A percentile compares a stretch with the other conserved stretches of the same genome.
Conservation (phyloP, 2,797 vertebrate genomes). For the Eutrigla gurnardus region DNA sequence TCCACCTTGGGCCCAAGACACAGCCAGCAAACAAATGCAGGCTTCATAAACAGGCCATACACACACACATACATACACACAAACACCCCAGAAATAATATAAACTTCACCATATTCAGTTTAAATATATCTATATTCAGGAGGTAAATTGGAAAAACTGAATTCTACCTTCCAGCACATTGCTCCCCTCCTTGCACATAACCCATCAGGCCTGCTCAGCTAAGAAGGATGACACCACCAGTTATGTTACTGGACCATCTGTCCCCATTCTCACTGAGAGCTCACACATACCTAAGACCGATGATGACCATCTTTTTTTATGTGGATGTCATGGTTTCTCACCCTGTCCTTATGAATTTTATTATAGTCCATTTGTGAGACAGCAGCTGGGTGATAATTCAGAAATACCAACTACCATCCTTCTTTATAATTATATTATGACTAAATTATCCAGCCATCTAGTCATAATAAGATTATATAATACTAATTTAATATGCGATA, state of each 20-base stretch:
- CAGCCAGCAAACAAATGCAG: conserved; percentile 73
- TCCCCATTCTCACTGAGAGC: conserved; percentile 39
- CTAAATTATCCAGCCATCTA: background rate
- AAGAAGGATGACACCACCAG: conserved; percentile 31
- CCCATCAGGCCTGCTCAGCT: conserved; percentile 47
- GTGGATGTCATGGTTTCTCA: conserved; percentile 19
- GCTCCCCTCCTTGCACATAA: conserved; percentile 40
- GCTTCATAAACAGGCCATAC: conserved; percentile 70
- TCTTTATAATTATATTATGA: background rate
- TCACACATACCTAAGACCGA: conserved; percentile 40
- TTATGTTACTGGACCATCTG: conserved; percentile 38
- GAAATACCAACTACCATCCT: background rate
- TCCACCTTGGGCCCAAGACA: conserved; percentile 79
- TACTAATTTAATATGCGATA: too few species aligned
- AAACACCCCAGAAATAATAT: conserved; percentile 52
- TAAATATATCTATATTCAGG: conserved; percentile 69
- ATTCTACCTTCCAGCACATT: conserved; percentile 49
- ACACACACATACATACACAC: conserved; percentile 1
- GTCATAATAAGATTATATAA: too few species aligned
- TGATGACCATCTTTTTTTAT: conserved; percentile 31
- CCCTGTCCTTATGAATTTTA: conserved; percentile 27
- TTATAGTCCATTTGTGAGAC: conserved; percentile 27
- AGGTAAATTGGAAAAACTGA: conserved; percentile 65
- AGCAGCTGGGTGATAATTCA: background rate
- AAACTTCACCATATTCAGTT: conserved; percentile 58